Evolutionary conservation across 2,888 invertebrate species (phyloP).

Genomic region (Melipona bicolor): DNA sequence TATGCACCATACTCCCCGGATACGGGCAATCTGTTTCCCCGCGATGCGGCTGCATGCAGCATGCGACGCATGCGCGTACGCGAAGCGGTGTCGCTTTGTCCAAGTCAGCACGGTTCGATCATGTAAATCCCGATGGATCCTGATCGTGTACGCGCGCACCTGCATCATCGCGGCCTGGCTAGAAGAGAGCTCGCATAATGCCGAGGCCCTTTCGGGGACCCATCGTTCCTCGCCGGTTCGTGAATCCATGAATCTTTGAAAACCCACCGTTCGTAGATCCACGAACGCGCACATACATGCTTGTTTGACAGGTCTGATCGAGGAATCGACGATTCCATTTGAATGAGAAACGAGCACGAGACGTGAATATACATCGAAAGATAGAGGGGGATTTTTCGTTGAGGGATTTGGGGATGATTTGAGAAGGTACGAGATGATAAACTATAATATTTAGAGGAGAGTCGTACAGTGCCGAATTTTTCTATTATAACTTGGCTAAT

Average conservation of each 20-base stretch:
- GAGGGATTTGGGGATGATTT: not conserved
- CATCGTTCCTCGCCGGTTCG: not conserved
- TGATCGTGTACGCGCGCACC: slow-evolving; percentile 59
- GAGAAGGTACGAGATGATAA: no score
- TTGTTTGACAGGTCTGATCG: slow-evolving; percentile 51
- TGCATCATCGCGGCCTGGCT: slow-evolving; percentile 30
- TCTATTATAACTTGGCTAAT: no score
- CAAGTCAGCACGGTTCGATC: slow-evolving; percentile 59
- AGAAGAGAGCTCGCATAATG: slow-evolving; percentile 48
- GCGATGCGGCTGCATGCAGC: slow-evolving; percentile 11
- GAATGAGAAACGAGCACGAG: slow-evolving; percentile 33
- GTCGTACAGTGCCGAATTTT: no score
- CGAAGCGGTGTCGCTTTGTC: slow-evolving; percentile 62
- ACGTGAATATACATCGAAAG: slow-evolving; percentile 29
- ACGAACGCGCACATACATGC: slow-evolving; percentile 50
- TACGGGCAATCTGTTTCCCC: not conserved
- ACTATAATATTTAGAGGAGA: no score
- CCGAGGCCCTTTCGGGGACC: slow-evolving; percentile 29
- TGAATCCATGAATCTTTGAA: slow-evolving; percentile 65
- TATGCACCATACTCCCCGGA: slow-evolving; percentile 36
- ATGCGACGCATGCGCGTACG: slow-evolving; percentile 43
- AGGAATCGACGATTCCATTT: slow-evolving; percentile 48
- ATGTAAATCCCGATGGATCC: slow-evolving; percentile 64
- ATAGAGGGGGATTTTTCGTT: not conserved
- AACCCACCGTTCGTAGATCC: slow-evolving; percentile 41